Evolutionary conservation across 1,140 invertebrate genomes (phyloP), one percentile per base, ranked within the genome.

Genomic region (Coelopa frigida): DNA sequence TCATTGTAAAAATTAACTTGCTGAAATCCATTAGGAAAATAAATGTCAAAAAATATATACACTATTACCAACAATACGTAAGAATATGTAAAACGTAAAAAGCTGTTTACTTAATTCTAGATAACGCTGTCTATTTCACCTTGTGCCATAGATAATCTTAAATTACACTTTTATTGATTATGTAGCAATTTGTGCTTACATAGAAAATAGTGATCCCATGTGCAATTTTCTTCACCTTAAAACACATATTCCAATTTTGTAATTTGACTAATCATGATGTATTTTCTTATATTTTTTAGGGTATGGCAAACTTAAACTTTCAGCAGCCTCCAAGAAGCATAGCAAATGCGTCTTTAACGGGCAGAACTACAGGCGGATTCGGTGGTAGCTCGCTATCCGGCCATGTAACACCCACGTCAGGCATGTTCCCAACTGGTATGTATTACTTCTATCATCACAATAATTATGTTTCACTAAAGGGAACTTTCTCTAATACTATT

Each of bases 281-380:
- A 37, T 51, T 1, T 15, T 5, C 32, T 29, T 41, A 12, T 49
- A 23, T 49, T 40, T 11, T 43, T 41, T n/a, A 67, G 63, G 63
- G 58, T 80, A 85, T 85, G 83, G 83, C 83, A 77, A 85, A 85
- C 77, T 76, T 85, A 78, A 85, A 85, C 75, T 85, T 85, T 72
- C 83, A 85, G 72, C 82, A 84, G 73, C 81, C 82, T 56, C 80
- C 81, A 73, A 78, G 81, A 76, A 83, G 79, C 77, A 79, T 82
- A 72, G 78, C 79, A 68, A 82, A 79, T 65, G 75, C 79, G 61
- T 78, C 79, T 55, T 72, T 82, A 59, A 75, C 76, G 55, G 72
- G 75, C 42, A 75, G 79, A 49, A 65, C 60, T 61, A 76, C 76
- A 71, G 46, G 40, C 35, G 73, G 75, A 50, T 78, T 78, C 57